Conservation (phyloP, 2,797 vertebrate species). For the Pyrocephalus nanus region DNA sequence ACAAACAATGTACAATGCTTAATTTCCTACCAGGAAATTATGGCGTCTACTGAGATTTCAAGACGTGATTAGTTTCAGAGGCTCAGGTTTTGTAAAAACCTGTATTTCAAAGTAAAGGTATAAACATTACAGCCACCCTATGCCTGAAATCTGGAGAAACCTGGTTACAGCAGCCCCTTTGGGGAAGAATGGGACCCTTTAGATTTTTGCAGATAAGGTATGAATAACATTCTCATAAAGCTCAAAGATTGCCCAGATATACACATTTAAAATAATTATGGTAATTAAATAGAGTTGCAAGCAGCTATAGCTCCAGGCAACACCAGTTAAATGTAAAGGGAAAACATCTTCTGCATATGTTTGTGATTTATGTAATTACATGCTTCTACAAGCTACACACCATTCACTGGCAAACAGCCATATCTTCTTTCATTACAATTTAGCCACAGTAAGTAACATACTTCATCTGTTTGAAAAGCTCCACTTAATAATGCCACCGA, state of each 20-base stretch:
- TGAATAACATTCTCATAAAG: slow-evolving; percentile 74
- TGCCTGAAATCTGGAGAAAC: slow-evolving; percentile 46
- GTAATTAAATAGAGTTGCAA: slow-evolving; percentile 73
- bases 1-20: slow-evolving; percentile 63
- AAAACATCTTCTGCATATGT: slow-evolving; percentile 74
- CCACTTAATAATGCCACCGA: slow-evolving; percentile 42
- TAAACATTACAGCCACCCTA: slow-evolving; percentile 36
- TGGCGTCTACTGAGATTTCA: slow-evolving; percentile 61
- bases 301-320: slow-evolving; percentile 71
- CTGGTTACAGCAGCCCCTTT: slow-evolving; percentile 32
- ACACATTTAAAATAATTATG: slow-evolving; percentile 74
- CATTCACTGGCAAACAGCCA: slow-evolving; percentile 67
- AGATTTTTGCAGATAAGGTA: slow-evolving; percentile 72
- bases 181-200: slow-evolving; percentile 51
- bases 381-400: slow-evolving; percentile 70
- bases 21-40: slow-evolving; percentile 72
- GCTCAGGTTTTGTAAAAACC: slow-evolving; percentile 21
- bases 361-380: slow-evolving; percentile 75
- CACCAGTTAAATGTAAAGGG: slow-evolving; percentile 64
- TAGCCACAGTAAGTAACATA: slow-evolving; percentile 44
- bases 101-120: slow-evolving; percentile 61
- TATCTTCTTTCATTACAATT: slow-evolving; percentile 57
- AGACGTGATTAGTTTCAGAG: slow-evolving; percentile 69
- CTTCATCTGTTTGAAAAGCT: slow-evolving; percentile 51
- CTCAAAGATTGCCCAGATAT: slow-evolving; percentile 72